Evolutionary conservation across 2,797 vertebrate species (phyloP).

Genomic region (Macrochelys suwanniensis): DNA sequence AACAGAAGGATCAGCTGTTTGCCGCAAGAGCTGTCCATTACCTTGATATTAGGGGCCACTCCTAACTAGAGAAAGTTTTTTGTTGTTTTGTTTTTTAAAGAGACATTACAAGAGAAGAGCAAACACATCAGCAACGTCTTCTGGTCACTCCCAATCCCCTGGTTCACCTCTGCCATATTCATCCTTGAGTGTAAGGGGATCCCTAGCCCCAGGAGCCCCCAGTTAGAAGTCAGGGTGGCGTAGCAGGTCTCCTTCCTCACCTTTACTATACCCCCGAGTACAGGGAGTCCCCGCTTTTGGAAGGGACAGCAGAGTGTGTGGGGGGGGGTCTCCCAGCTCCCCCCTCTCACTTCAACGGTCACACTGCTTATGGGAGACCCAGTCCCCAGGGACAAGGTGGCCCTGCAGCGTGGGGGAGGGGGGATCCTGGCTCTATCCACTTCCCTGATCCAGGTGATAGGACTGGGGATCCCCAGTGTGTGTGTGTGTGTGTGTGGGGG

Average conservation of each 20-base stretch:
- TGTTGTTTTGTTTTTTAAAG: too few relatives aligned
- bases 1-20: background rate
- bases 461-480: accelerated
- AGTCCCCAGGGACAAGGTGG: background rate
- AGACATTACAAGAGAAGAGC: background rate
- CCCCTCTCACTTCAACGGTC: background rate
- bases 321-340: background rate
- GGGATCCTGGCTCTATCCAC: accelerated
- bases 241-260: background rate
- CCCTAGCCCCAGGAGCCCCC: background rate
- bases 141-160: background rate
- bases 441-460: background rate
- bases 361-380: background rate
- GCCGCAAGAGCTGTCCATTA: background rate
- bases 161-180: background rate
- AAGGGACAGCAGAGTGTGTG: accelerated
- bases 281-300: accelerated
- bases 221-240: accelerated
- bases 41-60: too few relatives aligned
- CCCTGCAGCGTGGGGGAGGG: background rate
- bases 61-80: too few relatives aligned
- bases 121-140: background rate
- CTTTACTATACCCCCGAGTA: accelerated
- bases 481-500: too few relatives aligned
- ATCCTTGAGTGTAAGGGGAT: background rate